Evolutionary conservation across 37 sponge, comb jelly and placozoan genomes (phyloP), one percentile per base, ranked within the genome.

Genomic region (Theonella swinhoei): DNA sequence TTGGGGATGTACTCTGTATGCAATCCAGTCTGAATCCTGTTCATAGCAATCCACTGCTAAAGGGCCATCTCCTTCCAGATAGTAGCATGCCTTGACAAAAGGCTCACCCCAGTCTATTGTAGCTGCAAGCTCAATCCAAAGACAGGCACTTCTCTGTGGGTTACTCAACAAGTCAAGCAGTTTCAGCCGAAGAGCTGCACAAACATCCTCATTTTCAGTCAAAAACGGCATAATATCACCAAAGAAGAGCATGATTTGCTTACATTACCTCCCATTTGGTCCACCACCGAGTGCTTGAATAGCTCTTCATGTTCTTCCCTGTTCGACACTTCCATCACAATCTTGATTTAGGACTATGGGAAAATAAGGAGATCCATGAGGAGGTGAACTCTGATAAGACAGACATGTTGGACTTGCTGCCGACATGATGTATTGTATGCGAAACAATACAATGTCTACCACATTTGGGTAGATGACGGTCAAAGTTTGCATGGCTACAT

Each of bases 21-120:
- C 9, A 77, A 42, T 2, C 59, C 2, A 9, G 30, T 4, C 1
- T 23, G 5, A 58, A 85, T 36, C 3, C 8, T 78, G 4, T 41
- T 87, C 70, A 32, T 58, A 88, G 41, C 66, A 64, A 19, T 68
- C 62, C 8, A 80, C 19, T 61, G 63, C 78, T 30, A 78, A 33
- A 39, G 73, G 63, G 11, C 87, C 73, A 71, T 88, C 83, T 37
- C 83, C 83, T 39, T 83, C 89, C 32, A 88, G 79, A 3, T 70
- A 32, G 65, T 88, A 88, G 1, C 40, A 58, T 29, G 86, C 86
- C 41, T 88, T 82, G 2, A 88, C 89, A 82, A 88, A 88, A 19
- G 89, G 79, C 79, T 88, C 83, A 24, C 80, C 74, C 47, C 58
- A 63, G 37, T 88, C 83, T 23, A 88, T 67, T 14, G 63, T 67